Conservation (phyloP, 2,113 vertebrate genomes). For the Leptosomus discolor region DNA sequence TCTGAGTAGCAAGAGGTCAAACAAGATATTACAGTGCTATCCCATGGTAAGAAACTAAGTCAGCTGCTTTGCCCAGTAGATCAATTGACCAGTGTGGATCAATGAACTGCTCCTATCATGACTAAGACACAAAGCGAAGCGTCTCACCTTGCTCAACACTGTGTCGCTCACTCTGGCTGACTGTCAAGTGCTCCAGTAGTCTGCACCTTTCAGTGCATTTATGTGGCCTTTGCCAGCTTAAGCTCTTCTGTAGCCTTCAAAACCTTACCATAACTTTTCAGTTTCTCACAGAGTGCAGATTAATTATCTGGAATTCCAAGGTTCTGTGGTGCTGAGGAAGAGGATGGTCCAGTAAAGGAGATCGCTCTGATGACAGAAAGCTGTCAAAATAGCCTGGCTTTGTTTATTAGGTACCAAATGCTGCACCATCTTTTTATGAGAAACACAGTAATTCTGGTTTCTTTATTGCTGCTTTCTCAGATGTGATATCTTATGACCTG, state of each 20-base stretch:
- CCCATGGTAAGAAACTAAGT: not conserved
- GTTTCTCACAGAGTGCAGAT: not conserved
- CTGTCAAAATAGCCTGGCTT: not conserved
- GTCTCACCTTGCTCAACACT: not conserved
- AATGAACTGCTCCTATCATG: not conserved
- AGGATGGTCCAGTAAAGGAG: not conserved
- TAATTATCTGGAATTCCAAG: not conserved
- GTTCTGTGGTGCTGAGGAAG: not conserved
- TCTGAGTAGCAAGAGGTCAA: not conserved
- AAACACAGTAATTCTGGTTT: not conserved
- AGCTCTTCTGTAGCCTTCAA: not conserved
- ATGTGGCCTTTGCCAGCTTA: not conserved
- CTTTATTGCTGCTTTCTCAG: not conserved
- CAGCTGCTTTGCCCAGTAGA: not conserved
- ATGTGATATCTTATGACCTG: not conserved
- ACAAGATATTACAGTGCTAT: not conserved
- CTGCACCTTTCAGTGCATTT: not conserved
- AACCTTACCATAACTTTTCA: not conserved
- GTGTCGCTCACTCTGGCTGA: not conserved
- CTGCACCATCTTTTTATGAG: not conserved
- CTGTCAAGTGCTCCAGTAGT: not conserved
- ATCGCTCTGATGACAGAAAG: not conserved
- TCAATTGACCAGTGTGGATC: not conserved
- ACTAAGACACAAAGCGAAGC: not conserved
- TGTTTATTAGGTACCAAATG: not conserved